Conservation (phyloP, 2,888 invertebrate genomes). For the Parnassius apollo region DNA sequence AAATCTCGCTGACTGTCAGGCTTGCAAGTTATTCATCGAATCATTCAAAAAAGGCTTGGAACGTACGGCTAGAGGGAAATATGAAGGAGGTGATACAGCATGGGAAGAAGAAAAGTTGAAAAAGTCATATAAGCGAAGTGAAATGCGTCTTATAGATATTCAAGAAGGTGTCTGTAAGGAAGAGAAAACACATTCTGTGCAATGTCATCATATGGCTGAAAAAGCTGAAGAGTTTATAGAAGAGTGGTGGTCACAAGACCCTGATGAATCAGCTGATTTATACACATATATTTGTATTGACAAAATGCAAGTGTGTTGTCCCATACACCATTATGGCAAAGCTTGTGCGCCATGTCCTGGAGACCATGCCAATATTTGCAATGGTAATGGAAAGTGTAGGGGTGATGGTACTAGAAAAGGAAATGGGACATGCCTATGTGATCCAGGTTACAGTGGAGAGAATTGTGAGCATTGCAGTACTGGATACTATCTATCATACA, state of each 20-base stretch:
- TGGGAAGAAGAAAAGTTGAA: slow-evolving; percentile 95
- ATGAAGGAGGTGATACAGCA: slow-evolving; percentile 95
- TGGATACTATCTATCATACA: slow-evolving; percentile 88
- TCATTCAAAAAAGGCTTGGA: slow-evolving; percentile 91
- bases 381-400: slow-evolving; percentile 88
- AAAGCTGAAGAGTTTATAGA: slow-evolving; percentile 91
- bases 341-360: slow-evolving; percentile 91
- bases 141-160: slow-evolving; percentile 94
- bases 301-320: slow-evolving; percentile 90
- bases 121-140: slow-evolving; percentile 91
- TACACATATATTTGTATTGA: slow-evolving; percentile 89
- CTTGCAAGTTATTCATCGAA: slow-evolving; percentile 86
- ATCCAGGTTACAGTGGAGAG: slow-evolving; percentile 89
- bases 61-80: slow-evolving; percentile 91
- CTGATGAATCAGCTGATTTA: slow-evolving; percentile 60
- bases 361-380: slow-evolving; percentile 87
- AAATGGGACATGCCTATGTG: slow-evolving; percentile 93
- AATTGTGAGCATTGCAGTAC: slow-evolving; percentile 88
- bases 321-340: slow-evolving; percentile 90
- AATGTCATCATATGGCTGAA: slow-evolving; percentile 93
- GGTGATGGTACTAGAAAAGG: slow-evolving; percentile 96
- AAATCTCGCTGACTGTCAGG: slow-evolving; percentile 87
- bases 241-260: slow-evolving; percentile 90
- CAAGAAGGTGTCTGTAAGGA: slow-evolving; percentile 93
- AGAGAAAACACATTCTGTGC: slow-evolving; percentile 84